A percentile compares a stretch with the other conserved stretches of the same genome.
Conservation (phyloP, 2,113 vertebrate genomes). For the Macrotis lagotis region DNA sequence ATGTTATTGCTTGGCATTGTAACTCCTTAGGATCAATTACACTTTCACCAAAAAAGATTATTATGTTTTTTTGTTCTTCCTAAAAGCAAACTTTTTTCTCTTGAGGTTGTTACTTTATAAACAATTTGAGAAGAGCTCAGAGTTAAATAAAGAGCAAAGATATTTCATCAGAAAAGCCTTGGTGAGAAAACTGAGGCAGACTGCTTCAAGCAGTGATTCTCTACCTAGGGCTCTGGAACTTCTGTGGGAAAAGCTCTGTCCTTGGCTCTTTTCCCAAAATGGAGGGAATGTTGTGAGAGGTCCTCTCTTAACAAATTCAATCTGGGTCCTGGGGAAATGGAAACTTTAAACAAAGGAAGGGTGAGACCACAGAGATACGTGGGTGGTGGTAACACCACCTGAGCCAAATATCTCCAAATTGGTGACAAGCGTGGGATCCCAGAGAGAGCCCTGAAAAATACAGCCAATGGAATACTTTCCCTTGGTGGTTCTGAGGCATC, state of each 20-base stretch:
- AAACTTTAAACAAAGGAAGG: conserved; percentile 17
- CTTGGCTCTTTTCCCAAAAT: neutral
- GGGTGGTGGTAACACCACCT: neutral
- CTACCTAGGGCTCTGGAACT: neutral
- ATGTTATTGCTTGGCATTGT: conserved; percentile 36
- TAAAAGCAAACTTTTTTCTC: neutral
- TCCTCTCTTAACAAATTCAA: neutral
- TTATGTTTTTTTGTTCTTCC: neutral
- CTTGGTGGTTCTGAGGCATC: neutral
- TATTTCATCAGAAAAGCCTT: neutral
- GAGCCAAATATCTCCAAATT: neutral
- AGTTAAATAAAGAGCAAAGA: neutral
- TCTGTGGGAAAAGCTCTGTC: neutral
- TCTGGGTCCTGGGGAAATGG: neutral
- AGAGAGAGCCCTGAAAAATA: neutral
- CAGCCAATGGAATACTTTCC: neutral
- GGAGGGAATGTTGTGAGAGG: neutral
- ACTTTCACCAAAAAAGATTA: neutral
- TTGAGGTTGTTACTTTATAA: neutral
- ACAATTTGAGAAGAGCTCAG: neutral
- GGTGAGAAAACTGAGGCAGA: neutral
- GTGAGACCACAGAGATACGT: neutral
- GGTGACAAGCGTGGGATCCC: neutral
- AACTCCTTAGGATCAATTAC: conserved; percentile 45
- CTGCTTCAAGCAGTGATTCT: neutral